Evolutionary conservation across 2,797 vertebrate genomes (phyloP), one percentile per base, ranked within the genome.

Genomic region (Propithecus perrieri): DNA sequence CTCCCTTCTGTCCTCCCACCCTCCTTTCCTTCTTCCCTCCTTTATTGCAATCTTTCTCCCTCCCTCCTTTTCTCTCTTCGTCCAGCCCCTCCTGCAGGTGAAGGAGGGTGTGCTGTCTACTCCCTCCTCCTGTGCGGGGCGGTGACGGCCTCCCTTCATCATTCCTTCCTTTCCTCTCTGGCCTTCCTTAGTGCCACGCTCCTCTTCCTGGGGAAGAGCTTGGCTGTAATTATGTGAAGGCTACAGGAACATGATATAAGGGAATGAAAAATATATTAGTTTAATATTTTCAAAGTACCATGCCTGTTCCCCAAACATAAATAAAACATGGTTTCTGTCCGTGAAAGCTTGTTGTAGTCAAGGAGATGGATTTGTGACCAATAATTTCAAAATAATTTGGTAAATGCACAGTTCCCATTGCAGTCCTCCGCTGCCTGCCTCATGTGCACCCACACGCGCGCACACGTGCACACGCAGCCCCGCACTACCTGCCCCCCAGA

Each of bases 321-420:
- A 91, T 93, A 84, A 93, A 94, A 88, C 74, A 38, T 85, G 48
- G 50, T 69, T 28, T 96, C 26, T 79, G 93, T 93, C 91, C 12
- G 15, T 28, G 41, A 28, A 87, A 93, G 65, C 84, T 91, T 79
- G 12, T 43, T 78, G 18, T 53, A n/a, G 81, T 79, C 53, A 72
- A 67, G 67, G 85, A 96, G 89, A 75, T 26, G 20, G 96, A 87
- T 57, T 72, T 33, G 8, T 72, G n/a, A 38, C 75, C 46, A 50
- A 10, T 24, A 18, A 61, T 85, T 89, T 71, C 63, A 35, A 50
- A 95, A 67, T 46, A 84, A 38, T 35, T 48, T 65, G n/a, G 35
- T 67, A 71, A 55, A 69, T 30, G n/a, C 20, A 28, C 55, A 7
- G 0, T 38, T 57, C 14, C 8, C 28, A 4, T 4, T 33, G 12